A percentile compares a stretch with the other conserved stretches of the same genome.
Evolutionary conservation across 2,888 invertebrate species (phyloP).

Genomic region (Gymnocheta viridis): DNA sequence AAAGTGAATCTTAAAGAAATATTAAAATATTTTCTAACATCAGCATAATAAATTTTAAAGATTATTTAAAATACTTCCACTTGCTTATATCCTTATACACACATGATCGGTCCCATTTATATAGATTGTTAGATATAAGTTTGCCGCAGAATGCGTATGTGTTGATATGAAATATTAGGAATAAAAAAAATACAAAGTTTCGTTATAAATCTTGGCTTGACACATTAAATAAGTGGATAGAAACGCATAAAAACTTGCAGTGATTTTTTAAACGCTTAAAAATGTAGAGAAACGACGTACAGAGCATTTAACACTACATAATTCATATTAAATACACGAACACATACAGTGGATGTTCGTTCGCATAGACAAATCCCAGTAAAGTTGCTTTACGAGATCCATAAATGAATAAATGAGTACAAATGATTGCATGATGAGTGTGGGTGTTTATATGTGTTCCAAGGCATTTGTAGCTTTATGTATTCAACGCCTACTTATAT

Average conservation of each 20-base stretch:
- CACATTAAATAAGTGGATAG: constrained; percentile 50
- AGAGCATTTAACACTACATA: constrained; percentile 33
- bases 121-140: background rate
- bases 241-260: constrained; percentile 15
- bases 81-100: background rate
- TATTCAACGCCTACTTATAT: background rate
- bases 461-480: background rate
- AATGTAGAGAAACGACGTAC: background rate
- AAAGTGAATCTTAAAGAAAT: background rate
- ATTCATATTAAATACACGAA: background rate
- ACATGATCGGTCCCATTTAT: background rate
- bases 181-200: constrained; percentile 50
- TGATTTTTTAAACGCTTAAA: constrained; percentile 16
- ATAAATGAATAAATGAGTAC: background rate
- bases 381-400: background rate
- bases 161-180: background rate
- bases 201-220: constrained; percentile 61
- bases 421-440: background rate
- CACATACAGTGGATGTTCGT: background rate
- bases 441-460: background rate
- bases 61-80: background rate
- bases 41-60: background rate
- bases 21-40: background rate
- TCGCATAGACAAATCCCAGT: background rate
- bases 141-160: background rate